phyloP scores from a whole-genome alignment of 2,113 vertebrate species.

The Rhinoptilus africanus region DNA sequence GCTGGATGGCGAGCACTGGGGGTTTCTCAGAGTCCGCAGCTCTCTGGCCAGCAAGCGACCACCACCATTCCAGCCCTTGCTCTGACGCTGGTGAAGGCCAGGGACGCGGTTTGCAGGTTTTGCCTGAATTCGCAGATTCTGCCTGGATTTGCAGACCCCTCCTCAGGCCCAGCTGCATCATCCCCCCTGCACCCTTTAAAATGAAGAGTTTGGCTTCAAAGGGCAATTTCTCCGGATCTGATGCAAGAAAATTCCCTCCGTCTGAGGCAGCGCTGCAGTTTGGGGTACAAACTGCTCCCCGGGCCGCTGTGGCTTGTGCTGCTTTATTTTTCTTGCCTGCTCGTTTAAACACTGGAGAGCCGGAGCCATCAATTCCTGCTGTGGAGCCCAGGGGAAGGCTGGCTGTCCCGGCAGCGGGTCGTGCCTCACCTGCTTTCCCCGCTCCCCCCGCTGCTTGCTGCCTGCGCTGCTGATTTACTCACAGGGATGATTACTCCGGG shows the following conservation, averaged over 20 bases:
- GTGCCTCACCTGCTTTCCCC: not conserved
- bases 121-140: not conserved
- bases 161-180: rapidly evolving
- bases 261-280: not conserved
- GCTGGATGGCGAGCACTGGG: rapidly evolving
- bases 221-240: not conserved
- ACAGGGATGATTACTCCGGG: not conserved
- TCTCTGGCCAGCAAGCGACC: not conserved
- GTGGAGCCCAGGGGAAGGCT: not conserved
- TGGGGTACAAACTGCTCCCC: not conserved
- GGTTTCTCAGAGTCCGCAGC: not conserved
- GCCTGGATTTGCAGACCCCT: too few relatives aligned
- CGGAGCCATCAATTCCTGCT: not conserved
- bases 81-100: not conserved
- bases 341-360: rapidly evolving
- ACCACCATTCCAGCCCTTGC: rapidly evolving
- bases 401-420: not conserved
- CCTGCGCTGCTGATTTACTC: not conserved
- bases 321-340: not conserved
- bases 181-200: not conserved
- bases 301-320: rapidly evolving
- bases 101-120: rapidly evolving
- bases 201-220: not conserved
- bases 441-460: not conserved
- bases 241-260: not conserved